Conservation (phyloP, 2,888 invertebrate genomes). For the Stenolophus ochropezus region DNA sequence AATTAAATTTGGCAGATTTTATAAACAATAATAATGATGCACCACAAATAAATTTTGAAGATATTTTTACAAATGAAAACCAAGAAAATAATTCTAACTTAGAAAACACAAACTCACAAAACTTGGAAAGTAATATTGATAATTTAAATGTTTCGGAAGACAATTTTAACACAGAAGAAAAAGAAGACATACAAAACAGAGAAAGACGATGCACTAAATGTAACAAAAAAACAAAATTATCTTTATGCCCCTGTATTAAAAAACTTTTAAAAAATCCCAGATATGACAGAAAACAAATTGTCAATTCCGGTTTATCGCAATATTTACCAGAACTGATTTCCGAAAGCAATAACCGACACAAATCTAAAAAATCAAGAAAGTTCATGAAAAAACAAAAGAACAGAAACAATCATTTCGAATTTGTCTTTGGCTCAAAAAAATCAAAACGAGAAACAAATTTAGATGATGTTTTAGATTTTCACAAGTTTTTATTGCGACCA, state of each 20-base stretch:
- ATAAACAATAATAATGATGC: neutral
- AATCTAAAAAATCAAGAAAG: neutral
- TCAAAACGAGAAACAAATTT: neutral
- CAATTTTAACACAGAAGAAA: neutral
- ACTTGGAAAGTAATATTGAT: neutral
- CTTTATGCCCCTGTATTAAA: slow-evolving; percentile 51
- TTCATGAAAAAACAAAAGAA: neutral
- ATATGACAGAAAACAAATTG: slow-evolving; percentile 39
- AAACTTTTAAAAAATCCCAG: slow-evolving; percentile 51
- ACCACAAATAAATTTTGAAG: neutral
- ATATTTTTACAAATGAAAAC: neutral
- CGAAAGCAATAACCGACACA: neutral
- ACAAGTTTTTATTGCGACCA: neutral
- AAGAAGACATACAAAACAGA: neutral
- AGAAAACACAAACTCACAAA: neutral
- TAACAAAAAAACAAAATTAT: neutral
- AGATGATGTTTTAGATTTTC: neutral
- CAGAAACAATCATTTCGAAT: neutral
- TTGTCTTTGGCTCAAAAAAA: neutral
- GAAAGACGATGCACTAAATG: neutral
- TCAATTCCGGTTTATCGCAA: slow-evolving; percentile 49
- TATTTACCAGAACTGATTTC: slow-evolving; percentile 53
- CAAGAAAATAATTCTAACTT: neutral
- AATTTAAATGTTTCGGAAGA: neutral
- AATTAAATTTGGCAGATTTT: neutral